These are phyloP conservation scores for Leptopilina drosophilae DNA, from an alignment of 2,888 invertebrate genomes.

Conservation along the genomic window DNA sequence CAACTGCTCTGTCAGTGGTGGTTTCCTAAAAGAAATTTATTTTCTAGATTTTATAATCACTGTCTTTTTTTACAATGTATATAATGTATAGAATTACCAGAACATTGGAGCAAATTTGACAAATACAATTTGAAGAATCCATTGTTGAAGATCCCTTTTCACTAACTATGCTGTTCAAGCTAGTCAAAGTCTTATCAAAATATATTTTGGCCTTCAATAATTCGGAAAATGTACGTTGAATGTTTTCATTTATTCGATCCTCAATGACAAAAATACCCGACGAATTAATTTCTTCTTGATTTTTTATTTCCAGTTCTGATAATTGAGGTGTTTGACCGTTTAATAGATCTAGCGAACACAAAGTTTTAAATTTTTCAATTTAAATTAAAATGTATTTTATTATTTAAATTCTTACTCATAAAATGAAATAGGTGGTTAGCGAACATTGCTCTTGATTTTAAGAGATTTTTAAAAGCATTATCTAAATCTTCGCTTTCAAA, in stretches of 20 bases:
- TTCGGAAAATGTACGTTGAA: slow-evolving; percentile 63
- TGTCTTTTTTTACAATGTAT: background rate
- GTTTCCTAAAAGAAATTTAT: slow-evolving; percentile 2
- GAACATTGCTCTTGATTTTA: slow-evolving; percentile 62
- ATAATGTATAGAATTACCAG: slow-evolving; percentile 55
- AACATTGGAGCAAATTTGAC: slow-evolving; percentile 64
- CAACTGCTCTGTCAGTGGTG: slow-evolving; percentile 16
- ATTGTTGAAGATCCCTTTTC: slow-evolving; percentile 39
- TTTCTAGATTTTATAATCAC: slow-evolving; percentile 30
- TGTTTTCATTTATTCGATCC: slow-evolving; percentile 36
- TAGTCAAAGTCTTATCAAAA: slow-evolving; percentile 69
- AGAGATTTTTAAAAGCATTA: slow-evolving; percentile 64
- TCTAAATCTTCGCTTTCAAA: slow-evolving; percentile 67
- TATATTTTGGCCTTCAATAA: slow-evolving; percentile 69
- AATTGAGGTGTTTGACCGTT: background rate
- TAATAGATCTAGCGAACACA: background rate
- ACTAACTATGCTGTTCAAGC: slow-evolving; percentile 65
- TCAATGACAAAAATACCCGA: slow-evolving; percentile 6
- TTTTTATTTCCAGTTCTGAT: slow-evolving; percentile 28
- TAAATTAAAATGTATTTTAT: slow-evolving; percentile 11
- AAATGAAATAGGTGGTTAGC: slow-evolving; percentile 65
- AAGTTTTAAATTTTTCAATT: too few species aligned
- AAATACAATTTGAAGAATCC: slow-evolving; percentile 54
- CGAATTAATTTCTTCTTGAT: slow-evolving; percentile 10
- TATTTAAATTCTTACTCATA: slow-evolving; percentile 60